These are phyloP conservation scores for Ophthalmotilapia sp. DNA, from an alignment of 2,113 vertebrate species.

Conservation along the genomic window DNA sequence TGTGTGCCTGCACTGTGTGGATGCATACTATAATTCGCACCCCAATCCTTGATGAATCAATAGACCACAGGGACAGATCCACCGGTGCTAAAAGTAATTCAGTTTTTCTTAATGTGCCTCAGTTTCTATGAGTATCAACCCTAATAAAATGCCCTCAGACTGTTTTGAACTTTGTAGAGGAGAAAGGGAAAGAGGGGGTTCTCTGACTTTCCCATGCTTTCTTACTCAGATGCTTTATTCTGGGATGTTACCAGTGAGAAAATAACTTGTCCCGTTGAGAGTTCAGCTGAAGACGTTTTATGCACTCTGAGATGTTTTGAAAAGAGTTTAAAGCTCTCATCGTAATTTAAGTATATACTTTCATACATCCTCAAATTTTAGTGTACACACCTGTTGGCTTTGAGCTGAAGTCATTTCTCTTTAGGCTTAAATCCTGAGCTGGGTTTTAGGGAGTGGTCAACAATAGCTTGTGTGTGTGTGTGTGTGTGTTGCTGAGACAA, in stretches of 20 bases:
- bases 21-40: neutral
- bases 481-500: neutral
- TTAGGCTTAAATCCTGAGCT: neutral
- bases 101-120: constrained; percentile 11
- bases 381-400: neutral
- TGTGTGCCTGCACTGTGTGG: neutral
- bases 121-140: constrained; percentile 38
- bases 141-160: constrained; percentile 17
- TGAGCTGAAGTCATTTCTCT: neutral
- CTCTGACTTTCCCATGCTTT: neutral
- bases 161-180: constrained; percentile 18
- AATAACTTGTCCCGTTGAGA: neutral
- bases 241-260: neutral
- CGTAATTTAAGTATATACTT: neutral
- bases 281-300: neutral
- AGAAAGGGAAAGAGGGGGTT: neutral
- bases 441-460: constrained; percentile 14
- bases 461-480: neutral
- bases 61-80: neutral
- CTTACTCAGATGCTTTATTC: neutral
- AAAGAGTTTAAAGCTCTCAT: neutral
- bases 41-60: neutral
- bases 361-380: neutral
- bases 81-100: neutral
- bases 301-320: neutral